Percentiles rank a stretch among this genome's conserved stretches.
These are phyloP conservation scores for Parazoanthus atlanticus DNA, from an alignment of 92 coral and sea anemone species.

Conservation along the genomic window DNA sequence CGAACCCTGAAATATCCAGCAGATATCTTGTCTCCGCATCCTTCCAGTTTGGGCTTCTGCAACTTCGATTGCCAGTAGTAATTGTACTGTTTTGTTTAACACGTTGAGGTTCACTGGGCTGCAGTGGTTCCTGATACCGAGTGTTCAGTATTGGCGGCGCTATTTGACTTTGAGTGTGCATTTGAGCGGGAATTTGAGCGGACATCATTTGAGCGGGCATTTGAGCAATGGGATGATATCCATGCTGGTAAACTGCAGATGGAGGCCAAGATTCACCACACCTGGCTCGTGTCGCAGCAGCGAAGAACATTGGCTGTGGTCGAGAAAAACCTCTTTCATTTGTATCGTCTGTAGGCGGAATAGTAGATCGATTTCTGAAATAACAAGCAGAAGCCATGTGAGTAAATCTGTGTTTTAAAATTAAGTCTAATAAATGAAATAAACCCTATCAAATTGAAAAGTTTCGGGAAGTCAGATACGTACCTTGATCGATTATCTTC, in stretches of 20 bases:
- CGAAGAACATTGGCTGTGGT: conserved; percentile 30
- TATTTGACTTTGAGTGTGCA: conserved; percentile 6
- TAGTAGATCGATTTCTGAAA: conserved; percentile 28
- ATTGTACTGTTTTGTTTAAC: too few relatives aligned
- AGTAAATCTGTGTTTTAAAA: conserved; percentile 7
- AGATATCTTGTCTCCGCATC: conserved; percentile 20
- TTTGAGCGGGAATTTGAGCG: too few relatives aligned
- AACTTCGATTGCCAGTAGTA: conserved; percentile 16
- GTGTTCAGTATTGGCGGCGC: conserved; percentile 24
- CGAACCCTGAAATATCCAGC: conserved; percentile 10
- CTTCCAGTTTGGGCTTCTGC: conserved; percentile 22
- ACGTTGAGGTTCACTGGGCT: too few relatives aligned
- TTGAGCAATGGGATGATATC: conserved; percentile 24
- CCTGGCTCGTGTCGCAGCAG: conserved; percentile 5
- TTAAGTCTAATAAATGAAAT: background rate
- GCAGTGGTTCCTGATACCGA: conserved; percentile 31
- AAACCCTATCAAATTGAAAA: conserved; percentile 28
- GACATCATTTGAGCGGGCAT: conserved; percentile 12
- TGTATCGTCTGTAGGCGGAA: conserved; percentile 25
- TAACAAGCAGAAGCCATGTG: conserved; percentile 33
- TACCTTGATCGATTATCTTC: conserved; percentile 30
- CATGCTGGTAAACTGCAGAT: conserved; percentile 28
- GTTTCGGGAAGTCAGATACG: conserved; percentile 31
- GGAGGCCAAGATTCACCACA: conserved; percentile 38
- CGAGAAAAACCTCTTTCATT: conserved; percentile 29